A percentile compares a stretch with the other conserved stretches of the same genome.
Evolutionary conservation across 2,888 invertebrate genomes (phyloP).

Genomic region (Drosophila borealis): DNA sequence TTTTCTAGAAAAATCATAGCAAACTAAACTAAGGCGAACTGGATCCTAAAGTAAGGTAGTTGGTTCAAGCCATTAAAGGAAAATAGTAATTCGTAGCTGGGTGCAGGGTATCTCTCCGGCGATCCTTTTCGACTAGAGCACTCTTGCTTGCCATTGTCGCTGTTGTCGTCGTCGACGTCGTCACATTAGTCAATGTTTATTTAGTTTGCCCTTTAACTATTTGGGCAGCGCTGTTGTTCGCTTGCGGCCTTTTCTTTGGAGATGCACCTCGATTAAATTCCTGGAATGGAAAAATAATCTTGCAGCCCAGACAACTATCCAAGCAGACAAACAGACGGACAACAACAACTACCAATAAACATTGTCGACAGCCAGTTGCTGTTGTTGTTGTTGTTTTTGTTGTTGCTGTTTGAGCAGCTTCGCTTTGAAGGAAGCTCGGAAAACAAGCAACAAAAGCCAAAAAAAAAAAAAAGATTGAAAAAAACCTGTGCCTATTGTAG

Average conservation of each 20-base stretch:
- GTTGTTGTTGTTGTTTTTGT: constrained; percentile 5
- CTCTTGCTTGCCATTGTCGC: constrained; percentile 6
- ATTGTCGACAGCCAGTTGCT: constrained; percentile 41
- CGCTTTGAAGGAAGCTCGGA: constrained; percentile 12
- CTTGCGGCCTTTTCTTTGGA: constrained; percentile 51
- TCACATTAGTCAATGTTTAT: constrained; percentile 65
- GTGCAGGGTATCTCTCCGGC: not conserved
- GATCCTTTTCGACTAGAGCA: not conserved
- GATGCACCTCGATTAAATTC: constrained; percentile 74
- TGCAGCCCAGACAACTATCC: constrained; percentile 29
- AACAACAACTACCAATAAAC: constrained; percentile 34
- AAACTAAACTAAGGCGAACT: no score
- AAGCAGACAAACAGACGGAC: constrained; percentile 13
- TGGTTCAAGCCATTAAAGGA: no score
- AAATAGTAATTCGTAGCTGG: no score
- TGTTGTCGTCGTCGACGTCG: constrained; percentile 42
- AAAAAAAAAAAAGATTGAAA: not conserved
- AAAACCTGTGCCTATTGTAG: constrained; percentile 20
- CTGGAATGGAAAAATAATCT: constrained; percentile 61
- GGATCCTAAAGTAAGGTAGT: no score
- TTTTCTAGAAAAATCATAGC: no score
- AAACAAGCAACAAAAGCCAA: constrained; percentile 14
- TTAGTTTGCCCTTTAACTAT: constrained; percentile 73
- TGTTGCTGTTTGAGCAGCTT: constrained; percentile 24
- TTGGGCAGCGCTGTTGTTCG: constrained; percentile 48